Conservation (phyloP, 2,888 invertebrate genomes). For the Calameuta idolon region DNA sequence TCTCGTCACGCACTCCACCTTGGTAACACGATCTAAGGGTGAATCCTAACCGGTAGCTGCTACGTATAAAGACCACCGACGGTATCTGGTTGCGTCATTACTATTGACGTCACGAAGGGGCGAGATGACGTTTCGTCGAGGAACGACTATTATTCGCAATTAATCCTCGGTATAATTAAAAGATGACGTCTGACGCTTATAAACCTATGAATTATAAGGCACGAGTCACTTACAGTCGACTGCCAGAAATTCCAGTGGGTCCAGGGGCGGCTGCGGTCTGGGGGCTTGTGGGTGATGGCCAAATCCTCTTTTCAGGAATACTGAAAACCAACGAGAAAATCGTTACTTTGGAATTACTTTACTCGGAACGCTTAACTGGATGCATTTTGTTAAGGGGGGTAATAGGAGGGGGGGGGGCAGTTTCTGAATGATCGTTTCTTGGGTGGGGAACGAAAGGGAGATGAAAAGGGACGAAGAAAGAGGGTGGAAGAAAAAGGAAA, state of each 20-base stretch:
- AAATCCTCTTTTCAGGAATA: not conserved
- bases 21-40: not conserved
- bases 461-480: not conserved
- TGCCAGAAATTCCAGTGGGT: not conserved
- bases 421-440: not conserved
- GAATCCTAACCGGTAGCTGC: not conserved
- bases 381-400: not conserved
- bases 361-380: not conserved
- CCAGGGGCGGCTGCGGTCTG: not conserved
- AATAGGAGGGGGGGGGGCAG: not conserved
- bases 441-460: not conserved
- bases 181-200: not conserved
- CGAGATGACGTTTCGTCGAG: not conserved
- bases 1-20: conserved; percentile 4
- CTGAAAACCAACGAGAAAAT: not conserved
- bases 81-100: not conserved
- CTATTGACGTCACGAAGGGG: not conserved
- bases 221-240: not conserved
- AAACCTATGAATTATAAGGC: not conserved
- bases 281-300: not conserved
- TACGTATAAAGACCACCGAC: not conserved
- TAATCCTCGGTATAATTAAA: not conserved
- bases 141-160: not conserved
- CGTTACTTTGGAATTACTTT: not conserved
- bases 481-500: not conserved